These are phyloP conservation scores for Magallana angulata DNA, from an alignment of 1,140 invertebrate genomes.

Conservation along the genomic window DNA sequence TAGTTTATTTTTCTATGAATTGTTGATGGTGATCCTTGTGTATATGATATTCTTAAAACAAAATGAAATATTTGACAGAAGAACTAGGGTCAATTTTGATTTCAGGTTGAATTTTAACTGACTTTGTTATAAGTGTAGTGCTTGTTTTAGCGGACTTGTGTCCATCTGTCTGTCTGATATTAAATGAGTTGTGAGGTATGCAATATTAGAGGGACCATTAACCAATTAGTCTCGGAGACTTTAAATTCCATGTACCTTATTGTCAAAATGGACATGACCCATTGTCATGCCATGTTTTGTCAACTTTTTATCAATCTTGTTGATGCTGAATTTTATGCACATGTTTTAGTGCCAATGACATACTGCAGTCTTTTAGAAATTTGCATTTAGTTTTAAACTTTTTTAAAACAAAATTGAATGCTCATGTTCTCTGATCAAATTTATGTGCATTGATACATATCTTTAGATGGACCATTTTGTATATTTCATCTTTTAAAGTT, in stretches of 20 bases:
- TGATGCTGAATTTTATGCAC: constrained; percentile 26
- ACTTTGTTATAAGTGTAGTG: too few species aligned
- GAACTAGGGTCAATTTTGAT: neutral
- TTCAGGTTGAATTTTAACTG: neutral
- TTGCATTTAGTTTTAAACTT: constrained; percentile 7
- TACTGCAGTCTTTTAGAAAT: neutral
- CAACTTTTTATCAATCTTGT: neutral
- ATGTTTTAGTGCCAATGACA: constrained; percentile 21
- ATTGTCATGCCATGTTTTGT: constrained; percentile 3
- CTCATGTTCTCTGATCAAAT: neutral
- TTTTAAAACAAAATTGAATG: neutral
- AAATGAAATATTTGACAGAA: neutral
- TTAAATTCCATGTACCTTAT: constrained; percentile 3
- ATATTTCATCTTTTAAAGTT: neutral
- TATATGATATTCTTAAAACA: neutral
- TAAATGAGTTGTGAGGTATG: neutral
- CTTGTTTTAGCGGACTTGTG: neutral
- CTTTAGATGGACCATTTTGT: constrained; percentile 14
- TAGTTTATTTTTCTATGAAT: constrained; percentile 1
- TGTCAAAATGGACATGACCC: constrained; percentile 19
- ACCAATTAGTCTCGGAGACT: neutral
- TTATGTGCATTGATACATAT: neutral
- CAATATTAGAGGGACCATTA: constrained; percentile 15
- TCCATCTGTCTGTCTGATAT: constrained; percentile 9
- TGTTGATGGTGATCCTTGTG: neutral